Evolutionary conservation across 2,113 vertebrate species (phyloP).

Genomic region (Ictalurus punctatus): DNA sequence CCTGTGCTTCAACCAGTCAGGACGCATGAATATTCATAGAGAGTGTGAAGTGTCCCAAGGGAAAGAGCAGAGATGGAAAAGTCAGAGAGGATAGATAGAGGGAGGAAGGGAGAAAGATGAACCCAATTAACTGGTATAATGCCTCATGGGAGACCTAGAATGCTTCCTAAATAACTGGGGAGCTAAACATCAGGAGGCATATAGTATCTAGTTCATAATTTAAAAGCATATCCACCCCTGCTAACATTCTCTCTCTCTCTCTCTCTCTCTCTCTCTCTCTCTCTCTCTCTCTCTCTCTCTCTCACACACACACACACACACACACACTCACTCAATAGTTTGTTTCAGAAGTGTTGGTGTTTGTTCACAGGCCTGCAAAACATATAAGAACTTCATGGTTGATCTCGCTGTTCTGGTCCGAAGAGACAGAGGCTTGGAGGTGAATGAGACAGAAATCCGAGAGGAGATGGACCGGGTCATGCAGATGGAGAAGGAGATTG

Average conservation of each 20-base stretch:
- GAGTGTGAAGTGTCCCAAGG: constrained; percentile 8
- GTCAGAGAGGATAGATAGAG: constrained; percentile 4
- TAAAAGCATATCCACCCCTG: constrained; percentile 21
- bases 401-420: constrained; percentile 86
- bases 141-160: constrained; percentile 24
- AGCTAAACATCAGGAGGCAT: constrained; percentile 20
- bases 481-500: constrained; percentile 89
- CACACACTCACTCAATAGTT: neutral
- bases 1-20: constrained; percentile 7
- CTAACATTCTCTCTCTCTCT: neutral
- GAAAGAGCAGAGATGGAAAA: constrained; percentile 5
- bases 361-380: constrained; percentile 80
- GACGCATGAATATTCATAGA: constrained; percentile 37
- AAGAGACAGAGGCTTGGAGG: constrained; percentile 72
- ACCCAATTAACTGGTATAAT: constrained; percentile 33
- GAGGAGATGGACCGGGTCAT: constrained; percentile 80
- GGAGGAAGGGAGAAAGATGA: constrained; percentile 13
- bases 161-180: constrained; percentile 31
- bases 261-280: no score
- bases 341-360: constrained; percentile 1
- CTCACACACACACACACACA: neutral
- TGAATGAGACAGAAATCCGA: constrained; percentile 71
- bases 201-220: constrained; percentile 22
- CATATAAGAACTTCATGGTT: constrained; percentile 88
- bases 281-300: no score